These are phyloP conservation scores for Gadus macrocephalus DNA, from an alignment of 2,113 vertebrate genomes.

Conservation along the genomic window DNA sequence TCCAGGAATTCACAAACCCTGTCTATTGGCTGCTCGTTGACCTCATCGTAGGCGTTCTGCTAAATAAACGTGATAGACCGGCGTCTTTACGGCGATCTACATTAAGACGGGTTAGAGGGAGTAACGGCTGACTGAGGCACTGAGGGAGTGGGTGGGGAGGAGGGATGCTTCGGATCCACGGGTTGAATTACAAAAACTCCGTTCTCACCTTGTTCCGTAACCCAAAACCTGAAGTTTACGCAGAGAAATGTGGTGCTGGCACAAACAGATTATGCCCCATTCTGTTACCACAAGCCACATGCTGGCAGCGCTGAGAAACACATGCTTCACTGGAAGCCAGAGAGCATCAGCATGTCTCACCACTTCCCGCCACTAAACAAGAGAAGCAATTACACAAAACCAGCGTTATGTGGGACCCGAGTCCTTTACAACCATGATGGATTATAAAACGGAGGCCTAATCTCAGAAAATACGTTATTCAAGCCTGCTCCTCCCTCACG, in stretches of 20 bases:
- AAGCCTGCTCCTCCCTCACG: slow-evolving; percentile 55
- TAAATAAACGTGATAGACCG: slow-evolving; percentile 40
- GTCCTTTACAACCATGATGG: slow-evolving; percentile 54
- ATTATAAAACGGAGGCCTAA: slow-evolving; percentile 47
- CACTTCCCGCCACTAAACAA: slow-evolving; percentile 42
- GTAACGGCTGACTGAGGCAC: slow-evolving; percentile 34
- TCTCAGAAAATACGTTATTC: slow-evolving; percentile 53
- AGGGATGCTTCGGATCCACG: too few relatives aligned
- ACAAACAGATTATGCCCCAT: slow-evolving; percentile 53
- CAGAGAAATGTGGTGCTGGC: slow-evolving; percentile 59
- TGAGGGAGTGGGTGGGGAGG: slow-evolving; percentile 24
- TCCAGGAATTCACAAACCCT: slow-evolving; percentile 24
- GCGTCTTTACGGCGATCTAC: slow-evolving; percentile 42
- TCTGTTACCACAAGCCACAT: slow-evolving; percentile 56
- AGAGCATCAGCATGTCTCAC: slow-evolving; percentile 13
- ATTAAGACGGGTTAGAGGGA: slow-evolving; percentile 39
- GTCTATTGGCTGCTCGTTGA: slow-evolving; percentile 15
- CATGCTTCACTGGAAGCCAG: slow-evolving; percentile 22
- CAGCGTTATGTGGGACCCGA: slow-evolving; percentile 46
- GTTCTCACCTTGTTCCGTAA: slow-evolving; percentile 61
- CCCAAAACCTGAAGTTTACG: slow-evolving; percentile 56
- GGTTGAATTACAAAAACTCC: slow-evolving; percentile 53
- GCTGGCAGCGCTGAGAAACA: slow-evolving; percentile 37
- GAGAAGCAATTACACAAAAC: slow-evolving; percentile 50
- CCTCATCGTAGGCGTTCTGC: slow-evolving; percentile 23